These are phyloP conservation scores for Drosophila yakuba DNA, from an alignment of 1,140 invertebrate species.

Conservation along the genomic window DNA sequence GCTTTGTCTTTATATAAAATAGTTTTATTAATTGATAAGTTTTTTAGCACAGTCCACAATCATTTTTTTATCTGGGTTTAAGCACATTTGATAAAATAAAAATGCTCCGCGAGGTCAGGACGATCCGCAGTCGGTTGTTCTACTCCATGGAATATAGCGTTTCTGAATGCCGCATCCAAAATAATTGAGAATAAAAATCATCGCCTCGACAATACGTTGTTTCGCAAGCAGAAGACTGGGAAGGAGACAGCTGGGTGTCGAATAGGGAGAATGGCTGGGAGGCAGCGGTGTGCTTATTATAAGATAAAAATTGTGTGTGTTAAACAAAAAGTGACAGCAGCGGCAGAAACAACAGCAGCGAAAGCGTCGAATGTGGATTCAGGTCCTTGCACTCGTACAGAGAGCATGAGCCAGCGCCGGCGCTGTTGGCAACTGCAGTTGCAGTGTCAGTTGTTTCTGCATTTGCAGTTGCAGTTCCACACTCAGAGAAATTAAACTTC, in stretches of 20 bases:
- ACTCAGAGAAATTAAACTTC: conserved; percentile 1
- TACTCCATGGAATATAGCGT: conserved; percentile 78
- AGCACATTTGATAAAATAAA: conserved; percentile 78
- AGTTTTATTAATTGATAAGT: neutral
- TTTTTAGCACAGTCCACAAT: conserved; percentile 35
- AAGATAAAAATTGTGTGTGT: conserved; percentile 76
- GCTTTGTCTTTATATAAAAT: neutral
- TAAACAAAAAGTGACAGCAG: conserved; percentile 68
- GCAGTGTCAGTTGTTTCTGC: conserved; percentile 34
- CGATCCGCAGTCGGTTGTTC: conserved; percentile 79
- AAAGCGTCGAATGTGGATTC: conserved; percentile 19
- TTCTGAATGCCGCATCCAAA: conserved; percentile 60
- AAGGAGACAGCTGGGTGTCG: neutral
- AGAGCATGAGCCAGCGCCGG: conserved; percentile 16
- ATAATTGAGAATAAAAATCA: conserved; percentile 78
- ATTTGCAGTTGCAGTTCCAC: conserved; percentile 26
- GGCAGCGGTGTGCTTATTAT: conserved; percentile 75
- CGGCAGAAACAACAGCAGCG: conserved; percentile 19
- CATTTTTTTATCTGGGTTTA: conserved; percentile 26
- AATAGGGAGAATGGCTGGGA: conserved; percentile 33
- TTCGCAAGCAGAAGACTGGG: conserved; percentile 21
- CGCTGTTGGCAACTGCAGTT: conserved; percentile 40
- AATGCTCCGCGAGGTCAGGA: conserved; percentile 69
- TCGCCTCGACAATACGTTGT: conserved; percentile 42
- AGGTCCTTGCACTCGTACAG: conserved; percentile 37